These are phyloP conservation scores for Embidobia sp. DNA, from an alignment of 2,888 invertebrate genomes.

Conservation along the genomic window DNA sequence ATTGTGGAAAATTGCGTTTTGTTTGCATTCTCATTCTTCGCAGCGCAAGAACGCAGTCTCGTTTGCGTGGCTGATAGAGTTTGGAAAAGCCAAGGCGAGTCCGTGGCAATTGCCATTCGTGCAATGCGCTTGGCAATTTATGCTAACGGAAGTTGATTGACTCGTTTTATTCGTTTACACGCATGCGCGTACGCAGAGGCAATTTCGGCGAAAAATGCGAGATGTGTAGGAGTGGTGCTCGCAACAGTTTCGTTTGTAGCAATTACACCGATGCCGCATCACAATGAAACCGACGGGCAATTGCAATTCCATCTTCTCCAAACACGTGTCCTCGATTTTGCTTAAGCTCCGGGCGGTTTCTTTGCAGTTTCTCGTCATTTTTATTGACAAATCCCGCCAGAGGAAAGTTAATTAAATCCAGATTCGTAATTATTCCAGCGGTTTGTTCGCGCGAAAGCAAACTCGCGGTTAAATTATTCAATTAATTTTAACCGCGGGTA, in stretches of 20 bases:
- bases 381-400: no score
- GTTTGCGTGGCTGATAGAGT: constrained; percentile 26
- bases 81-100: constrained; percentile 44
- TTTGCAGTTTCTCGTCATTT: no score
- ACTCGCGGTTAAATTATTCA: no score
- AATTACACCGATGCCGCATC: constrained; percentile 7
- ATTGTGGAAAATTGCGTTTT: constrained; percentile 56
- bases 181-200: constrained; percentile 4
- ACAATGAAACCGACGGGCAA: not conserved
- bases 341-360: no score
- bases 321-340: not conserved
- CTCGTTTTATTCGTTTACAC: constrained; percentile 49
- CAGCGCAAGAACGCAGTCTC: constrained; percentile 35
- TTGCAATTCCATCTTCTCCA: not conserved
- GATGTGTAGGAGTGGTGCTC: constrained; percentile 23
- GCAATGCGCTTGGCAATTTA: constrained; percentile 56
- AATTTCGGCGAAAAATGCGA: constrained; percentile 45
- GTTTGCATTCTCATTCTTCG: constrained; percentile 41
- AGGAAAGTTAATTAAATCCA: no score
- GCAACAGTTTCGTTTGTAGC: not conserved
- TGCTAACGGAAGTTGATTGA: constrained; percentile 62
- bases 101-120: constrained; percentile 53
- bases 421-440: no score
- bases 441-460: no score
- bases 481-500: no score